Evolutionary conservation across 2,113 vertebrate species (phyloP), one percentile per base, ranked within the genome.

Genomic region (Lates calcarifer): DNA sequence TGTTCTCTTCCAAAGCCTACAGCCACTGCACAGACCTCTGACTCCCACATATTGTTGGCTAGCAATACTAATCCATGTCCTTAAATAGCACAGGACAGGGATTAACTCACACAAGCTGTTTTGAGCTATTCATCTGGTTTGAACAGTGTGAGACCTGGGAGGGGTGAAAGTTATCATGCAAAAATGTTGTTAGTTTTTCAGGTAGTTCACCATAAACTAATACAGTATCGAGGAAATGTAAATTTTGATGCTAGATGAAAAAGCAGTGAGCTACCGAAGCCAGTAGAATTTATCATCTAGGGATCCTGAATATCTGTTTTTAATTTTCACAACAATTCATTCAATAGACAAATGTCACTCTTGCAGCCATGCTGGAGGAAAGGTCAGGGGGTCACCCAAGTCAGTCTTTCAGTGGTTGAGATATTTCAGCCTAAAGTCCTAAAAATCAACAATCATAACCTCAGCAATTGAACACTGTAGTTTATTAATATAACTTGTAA

Each of bases 101-200:
- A 83, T 91, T 89, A 88, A 49, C 60, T 83, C 51, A 66, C 63
- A 72, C 83, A 91, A 89, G 83, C 84, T 89, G 77, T 81, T 88
- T 87, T 82, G 72, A 93, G 67, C 85, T 78, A 86, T 81, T 87
- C 29, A 86, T 88, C 66, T 87, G 78, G 49, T 87, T 78, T 84
- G 57, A 60, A 49, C 39, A 55, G 14, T 33, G 35, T 60, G 70
- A 61, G 55, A 49, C 56, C 6, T 66, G 35, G 12, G 22, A n/a
- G 29, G 10, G 28, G 39, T 41, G 2, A 60, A 61, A 62, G 51
- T 20, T 37, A 49, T 53, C 9, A 66, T n/a, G 39, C 13, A 58
- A 26, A 18, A 37, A n/a, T 33, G 35, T 58, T 4, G 10, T 43
- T 31, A 11, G 37, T 18, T 45, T 39, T 45, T 17, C 12, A 10